A percentile compares a stretch with the other conserved stretches of the same genome.
Conservation (phyloP, 2,888 invertebrate genomes). For the Drosophila eohydei region DNA sequence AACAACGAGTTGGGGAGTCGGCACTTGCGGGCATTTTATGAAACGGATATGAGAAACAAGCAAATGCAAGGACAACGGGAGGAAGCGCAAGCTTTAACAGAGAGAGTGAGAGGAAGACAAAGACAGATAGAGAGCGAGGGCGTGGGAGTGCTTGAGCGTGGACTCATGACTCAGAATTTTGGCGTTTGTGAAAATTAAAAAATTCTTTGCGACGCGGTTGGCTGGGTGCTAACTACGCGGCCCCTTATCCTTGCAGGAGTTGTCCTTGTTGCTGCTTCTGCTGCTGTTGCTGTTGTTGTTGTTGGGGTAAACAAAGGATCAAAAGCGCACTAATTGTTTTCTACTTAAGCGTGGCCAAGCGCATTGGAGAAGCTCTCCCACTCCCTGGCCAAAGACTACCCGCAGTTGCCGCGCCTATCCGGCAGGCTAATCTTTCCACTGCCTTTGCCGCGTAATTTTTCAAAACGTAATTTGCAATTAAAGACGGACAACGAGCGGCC, state of each 20-base stretch:
- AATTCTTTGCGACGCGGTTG: constrained; percentile 73
- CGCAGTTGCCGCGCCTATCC: constrained; percentile 37
- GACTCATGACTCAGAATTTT: constrained; percentile 69
- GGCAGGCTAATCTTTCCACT: constrained; percentile 66
- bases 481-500: constrained; percentile 62
- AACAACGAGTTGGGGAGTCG: constrained; percentile 27
- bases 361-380: constrained; percentile 28
- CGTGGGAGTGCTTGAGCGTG: constrained; percentile 3
- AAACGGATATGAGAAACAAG: constrained; percentile 78
- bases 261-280: constrained; percentile 52
- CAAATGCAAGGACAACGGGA: constrained; percentile 54
- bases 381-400: constrained; percentile 12
- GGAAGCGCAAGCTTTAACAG: neutral
- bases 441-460: constrained; percentile 77
- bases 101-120: neutral
- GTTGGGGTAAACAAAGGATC: constrained; percentile 82
- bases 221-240: constrained; percentile 73
- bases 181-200: constrained; percentile 75
- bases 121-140: neutral
- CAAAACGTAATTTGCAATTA: constrained; percentile 82
- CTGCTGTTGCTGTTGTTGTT: constrained; percentile 46
- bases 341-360: constrained; percentile 65
- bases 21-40: constrained; percentile 74
- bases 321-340: constrained; percentile 83
- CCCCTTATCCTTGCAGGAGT: constrained; percentile 38